Base-by-base conservation (phyloP, 2,888 invertebrate species). In the Pocota personata region DNA sequence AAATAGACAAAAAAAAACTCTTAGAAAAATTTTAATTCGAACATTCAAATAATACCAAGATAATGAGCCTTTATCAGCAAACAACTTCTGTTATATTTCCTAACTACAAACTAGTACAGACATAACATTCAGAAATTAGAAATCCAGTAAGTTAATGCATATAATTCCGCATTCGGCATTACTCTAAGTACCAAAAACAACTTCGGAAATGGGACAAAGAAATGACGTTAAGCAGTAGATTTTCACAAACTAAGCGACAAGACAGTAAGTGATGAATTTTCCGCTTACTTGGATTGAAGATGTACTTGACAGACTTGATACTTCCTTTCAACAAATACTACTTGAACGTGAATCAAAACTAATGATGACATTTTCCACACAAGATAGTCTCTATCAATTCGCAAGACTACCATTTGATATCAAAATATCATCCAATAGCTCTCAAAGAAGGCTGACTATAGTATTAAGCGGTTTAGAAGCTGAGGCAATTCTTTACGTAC, bases 401-500 rank as follows among this genome's bases (percentile, higher is more conserved):
- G 71, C 80, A 71, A 37, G 83, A 27, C 5, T 27, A 27, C 27
- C 27, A 60, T 88, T 87, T 62, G 82, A 43, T 37, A 24, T 82
- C 16, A 84, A 88, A 76, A 79, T 82, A 4, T 87, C 84, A 1
- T 71, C 67, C 5, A 78, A 84, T 14, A 84, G 84, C 12, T 87
- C 83, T 37, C 79, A 87, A 62, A 16, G 79, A 60, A 86, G 86
- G 84, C 14, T 87, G 16, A 77, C 82, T 19, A 80, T 84, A 66
- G 84, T 75, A 32, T 46, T 78, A 14, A 21, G 46, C 4, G 86
- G 73, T 5, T 19, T 77, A 48, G 48, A 46, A 16, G 8, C 40
- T 4, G 35, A 77, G 40, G 71, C 77, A 24, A 87, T 88, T 60
- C 52, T 87, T n/a, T n/a, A n/a, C n/a, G 6, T 88, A 87, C 69